Conservation (phyloP, 1,140 invertebrate genomes). For the Anastrepha ludens region DNA sequence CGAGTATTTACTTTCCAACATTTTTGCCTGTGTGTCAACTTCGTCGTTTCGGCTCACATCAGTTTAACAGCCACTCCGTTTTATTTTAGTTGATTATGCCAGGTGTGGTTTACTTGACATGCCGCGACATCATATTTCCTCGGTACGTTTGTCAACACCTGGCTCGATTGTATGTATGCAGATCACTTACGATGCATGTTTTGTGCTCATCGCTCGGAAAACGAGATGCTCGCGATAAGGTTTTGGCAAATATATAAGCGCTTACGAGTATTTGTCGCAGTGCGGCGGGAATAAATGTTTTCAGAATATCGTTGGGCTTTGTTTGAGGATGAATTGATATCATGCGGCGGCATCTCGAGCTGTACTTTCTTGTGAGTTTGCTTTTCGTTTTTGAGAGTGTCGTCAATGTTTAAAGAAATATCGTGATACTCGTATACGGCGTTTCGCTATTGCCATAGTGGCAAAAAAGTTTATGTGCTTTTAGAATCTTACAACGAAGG, state of each 20-base stretch:
- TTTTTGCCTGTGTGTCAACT: not conserved
- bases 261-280: not conserved
- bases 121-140: constrained; percentile 44
- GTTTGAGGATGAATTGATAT: constrained; percentile 7
- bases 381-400: no score
- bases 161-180: not conserved
- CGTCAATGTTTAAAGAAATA: not conserved
- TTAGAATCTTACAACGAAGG: no score
- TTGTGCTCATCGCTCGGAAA: not conserved
- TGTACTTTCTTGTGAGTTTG: not conserved
- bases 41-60: not conserved
- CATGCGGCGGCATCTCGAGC: constrained; percentile 8
- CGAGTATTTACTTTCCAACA: not conserved
- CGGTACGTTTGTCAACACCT: constrained; percentile 41
- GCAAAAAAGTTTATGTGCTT: no score
- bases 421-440: not conserved
- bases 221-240: constrained; percentile 33
- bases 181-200: constrained; percentile 32
- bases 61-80: not conserved
- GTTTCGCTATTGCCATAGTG: not conserved
- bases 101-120: constrained; percentile 49
- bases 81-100: constrained; percentile 29
- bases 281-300: not conserved
- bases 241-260: constrained; percentile 7
- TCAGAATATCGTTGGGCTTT: not conserved